Base-by-base conservation (phyloP, 2,797 vertebrate species). In the Sebastes cheni region DNA sequence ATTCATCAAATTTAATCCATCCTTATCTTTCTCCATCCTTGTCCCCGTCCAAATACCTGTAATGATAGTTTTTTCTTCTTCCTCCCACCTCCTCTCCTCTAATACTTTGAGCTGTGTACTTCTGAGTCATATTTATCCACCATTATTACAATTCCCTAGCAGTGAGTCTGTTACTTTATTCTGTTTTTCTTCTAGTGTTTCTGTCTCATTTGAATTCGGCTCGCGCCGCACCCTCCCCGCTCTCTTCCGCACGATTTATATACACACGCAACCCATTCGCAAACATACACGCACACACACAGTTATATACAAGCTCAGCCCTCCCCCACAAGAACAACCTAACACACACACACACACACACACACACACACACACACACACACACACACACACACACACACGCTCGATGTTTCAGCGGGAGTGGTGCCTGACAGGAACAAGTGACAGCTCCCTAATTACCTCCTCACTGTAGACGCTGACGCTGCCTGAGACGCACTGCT, bases 391-490 rank as follows among this genome's bases (percentile, higher is more conserved):
- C 82, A 67, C 72, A 36, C 87, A 79, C 87, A 75, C 83, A 81
- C 79, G 46, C 95, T 95, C 94, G 93, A 95, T 95, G 97, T 97
- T 97, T 97, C 96, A 97, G 93, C 95, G 95, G 96, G 96, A 97
- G 96, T 97, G 95, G 96, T 96, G 96, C 95, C 96, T 99, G 97
- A 98, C 98, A 98, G 97, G 96, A 97, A 97, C 97, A 97, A 97
- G 97, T 98, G 97, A 98, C 97, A 98, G 97, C 97, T 97, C 97
- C 97, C 97, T 98, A 98, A 98, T 98, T 97, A 98, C 97, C 97
- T 97, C 96, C 97, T 97, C 97, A 97, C 97, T 97, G 96, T 97
- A 97, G 96, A 97, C 96, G 96, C 97, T 97, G 97, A 96, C 96
- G 96, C 96, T 97, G 96, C 95, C 97, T 96, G 96, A 97, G 97